Evolutionary conservation across 35 echinoderm and acorn worm species (phyloP), one percentile per base, ranked within the genome.

Genomic region (Eucidaris tribuloides): DNA sequence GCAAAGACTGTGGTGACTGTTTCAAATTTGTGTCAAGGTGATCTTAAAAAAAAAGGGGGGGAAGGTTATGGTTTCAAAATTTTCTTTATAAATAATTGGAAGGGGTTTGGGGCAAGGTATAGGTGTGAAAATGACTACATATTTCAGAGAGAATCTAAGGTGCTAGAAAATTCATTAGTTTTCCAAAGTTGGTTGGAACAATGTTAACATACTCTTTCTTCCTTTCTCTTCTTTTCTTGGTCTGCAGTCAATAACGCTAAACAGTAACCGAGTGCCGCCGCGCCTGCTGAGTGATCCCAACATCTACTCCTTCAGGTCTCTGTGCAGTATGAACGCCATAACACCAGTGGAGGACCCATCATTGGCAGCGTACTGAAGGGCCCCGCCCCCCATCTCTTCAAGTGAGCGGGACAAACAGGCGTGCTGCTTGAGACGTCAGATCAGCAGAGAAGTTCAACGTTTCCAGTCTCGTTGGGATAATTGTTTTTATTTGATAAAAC

Each of bases 311-410:
- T 97, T 97, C 78, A 77, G 85, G 29, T 93, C 94, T 37, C 52
- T 97, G 40, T 89, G 90, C 65, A 87, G 87, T 18, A 89, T 97
- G 82, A 97, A 89, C 65, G 86, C 81, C 2, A 71, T 97, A 52
- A 97, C 94, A 25, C 94, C 90, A 78, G 94, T 97, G 42, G 94
- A 97, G 68, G 94, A 97, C 58, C 90, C 94, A 37, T 74, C 82
- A 41, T 43, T 97, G 3, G 77, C 94, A 46, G 86, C 94, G 19
- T 97, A 88, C 62, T 97, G 80, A 87, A 46, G 42, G 42, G 9
- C 28, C 33, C 20, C 63, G 32, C 3, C 79, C 41, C 27, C 48
- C 9, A 52, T 52, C 48, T 52, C 32, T 25, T 24, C 7, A 28
- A 66, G 13, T 9, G 63, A 24, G 32, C 7, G 27, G 32, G 7